These are phyloP conservation scores for Sylvietta virens DNA, from an alignment of 2,113 vertebrate species.

Conservation along the genomic window DNA sequence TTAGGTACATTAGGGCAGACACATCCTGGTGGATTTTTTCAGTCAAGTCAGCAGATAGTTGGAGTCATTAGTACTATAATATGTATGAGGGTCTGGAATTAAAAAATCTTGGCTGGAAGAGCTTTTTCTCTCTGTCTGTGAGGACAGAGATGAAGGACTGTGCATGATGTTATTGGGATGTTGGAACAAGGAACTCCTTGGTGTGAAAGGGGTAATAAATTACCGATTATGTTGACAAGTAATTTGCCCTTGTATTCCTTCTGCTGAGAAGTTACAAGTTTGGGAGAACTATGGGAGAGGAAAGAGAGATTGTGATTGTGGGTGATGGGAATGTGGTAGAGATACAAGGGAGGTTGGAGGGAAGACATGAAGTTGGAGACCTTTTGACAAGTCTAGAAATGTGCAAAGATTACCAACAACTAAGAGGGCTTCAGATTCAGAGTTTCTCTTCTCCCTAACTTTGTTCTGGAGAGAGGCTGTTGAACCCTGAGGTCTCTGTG, in stretches of 20 bases:
- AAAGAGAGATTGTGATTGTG: background rate
- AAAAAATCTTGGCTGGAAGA: constrained; percentile 32
- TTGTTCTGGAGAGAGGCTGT: background rate
- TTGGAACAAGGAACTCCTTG: constrained; percentile 26
- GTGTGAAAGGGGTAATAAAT: constrained; percentile 23
- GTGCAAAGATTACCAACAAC: background rate
- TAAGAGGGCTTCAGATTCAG: background rate
- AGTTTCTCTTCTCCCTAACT: background rate
- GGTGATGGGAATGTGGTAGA: background rate
- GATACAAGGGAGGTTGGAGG: background rate
- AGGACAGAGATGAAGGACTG: constrained; percentile 12
- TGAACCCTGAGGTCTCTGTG: background rate
- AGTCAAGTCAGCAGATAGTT: constrained; percentile 58
- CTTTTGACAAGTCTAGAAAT: background rate
- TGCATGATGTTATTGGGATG: constrained; percentile 18
- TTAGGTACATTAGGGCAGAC: constrained; percentile 33
- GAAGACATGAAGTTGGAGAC: background rate
- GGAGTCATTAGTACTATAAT: constrained; percentile 35
- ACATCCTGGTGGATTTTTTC: constrained; percentile 41
- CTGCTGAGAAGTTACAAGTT: background rate
- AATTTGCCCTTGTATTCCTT: background rate
- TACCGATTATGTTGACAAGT: background rate
- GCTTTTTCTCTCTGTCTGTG: background rate
- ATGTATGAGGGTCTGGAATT: constrained; percentile 14
- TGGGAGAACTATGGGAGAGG: background rate